Conservation (phyloP, 2,888 invertebrate species). For the Brenthis ino region DNA sequence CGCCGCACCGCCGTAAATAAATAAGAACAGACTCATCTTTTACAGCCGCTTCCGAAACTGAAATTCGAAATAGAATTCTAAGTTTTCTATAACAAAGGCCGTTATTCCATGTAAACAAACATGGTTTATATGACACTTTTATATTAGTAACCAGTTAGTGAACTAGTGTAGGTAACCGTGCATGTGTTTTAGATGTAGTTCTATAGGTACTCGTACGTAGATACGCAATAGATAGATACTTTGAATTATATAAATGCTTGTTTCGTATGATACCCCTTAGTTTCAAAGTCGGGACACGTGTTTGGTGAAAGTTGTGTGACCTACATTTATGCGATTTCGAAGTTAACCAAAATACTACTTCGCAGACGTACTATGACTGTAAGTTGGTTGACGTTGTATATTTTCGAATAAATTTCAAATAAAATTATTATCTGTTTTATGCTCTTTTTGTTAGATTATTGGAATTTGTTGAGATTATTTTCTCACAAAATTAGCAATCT, state of each 20-base stretch:
- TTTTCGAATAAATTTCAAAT: background rate
- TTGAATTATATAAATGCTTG: slow-evolving; percentile 47
- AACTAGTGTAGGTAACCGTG: slow-evolving; percentile 71
- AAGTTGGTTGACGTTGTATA: background rate
- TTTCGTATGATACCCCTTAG: slow-evolving; percentile 42
- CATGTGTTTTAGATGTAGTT: slow-evolving; percentile 71
- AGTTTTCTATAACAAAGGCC: slow-evolving; percentile 38
- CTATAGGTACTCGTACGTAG: slow-evolving; percentile 50
- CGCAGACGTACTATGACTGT: slow-evolving; percentile 14
- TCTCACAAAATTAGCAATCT: no score
- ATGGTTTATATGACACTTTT: slow-evolving; percentile 48
- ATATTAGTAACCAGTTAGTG: slow-evolving; percentile 52
- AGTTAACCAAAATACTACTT: slow-evolving; percentile 34
- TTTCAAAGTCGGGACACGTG: slow-evolving; percentile 60
- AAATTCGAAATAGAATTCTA: slow-evolving; percentile 51
- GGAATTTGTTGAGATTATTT: no score
- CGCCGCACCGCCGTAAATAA: slow-evolving; percentile 82
- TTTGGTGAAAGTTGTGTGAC: slow-evolving; percentile 52
- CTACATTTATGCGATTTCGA: slow-evolving; percentile 41
- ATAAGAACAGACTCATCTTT: slow-evolving; percentile 83
- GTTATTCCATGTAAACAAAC: slow-evolving; percentile 39
- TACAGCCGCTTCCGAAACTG: slow-evolving; percentile 63
- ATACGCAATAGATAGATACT: slow-evolving; percentile 53
- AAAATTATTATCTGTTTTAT: background rate
- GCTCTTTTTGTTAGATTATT: no score